Evolutionary conservation across 2,888 invertebrate genomes (phyloP).

Genomic region (Epistrophella euchroma): DNA sequence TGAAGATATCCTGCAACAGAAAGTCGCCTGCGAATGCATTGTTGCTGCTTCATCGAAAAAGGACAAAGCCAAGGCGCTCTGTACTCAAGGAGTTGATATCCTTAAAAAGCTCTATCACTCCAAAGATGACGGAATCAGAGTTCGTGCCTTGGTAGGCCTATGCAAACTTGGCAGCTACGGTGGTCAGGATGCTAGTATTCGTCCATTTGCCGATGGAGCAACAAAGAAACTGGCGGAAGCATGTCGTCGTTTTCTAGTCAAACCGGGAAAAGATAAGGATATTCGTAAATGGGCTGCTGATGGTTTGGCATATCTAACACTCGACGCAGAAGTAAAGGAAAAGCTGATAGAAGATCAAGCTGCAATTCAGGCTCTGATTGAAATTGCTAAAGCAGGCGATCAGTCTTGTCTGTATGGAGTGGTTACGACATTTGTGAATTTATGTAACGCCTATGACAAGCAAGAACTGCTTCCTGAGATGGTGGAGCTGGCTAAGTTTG

Average conservation of each 20-base stretch:
- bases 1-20: slow-evolving; percentile 95
- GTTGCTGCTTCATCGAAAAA: slow-evolving; percentile 98
- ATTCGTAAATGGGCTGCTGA: slow-evolving; percentile 98
- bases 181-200: slow-evolving; percentile 96
- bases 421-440: slow-evolving; percentile 96
- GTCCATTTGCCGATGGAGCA: slow-evolving; percentile 98
- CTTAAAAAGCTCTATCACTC: slow-evolving; percentile 96
- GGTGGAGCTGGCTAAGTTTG: slow-evolving; percentile 98
- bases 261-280: slow-evolving; percentile 94
- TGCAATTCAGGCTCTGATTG: slow-evolving; percentile 93
- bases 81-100: slow-evolving; percentile 95
- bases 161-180: slow-evolving; percentile 98
- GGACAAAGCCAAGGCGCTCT: slow-evolving; percentile 96
- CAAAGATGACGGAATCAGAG: slow-evolving; percentile 94
- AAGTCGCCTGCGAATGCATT: slow-evolving; percentile 97
- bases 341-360: slow-evolving; percentile 94
- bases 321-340: slow-evolving; percentile 99
- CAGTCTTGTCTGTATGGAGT: slow-evolving; percentile 95
- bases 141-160: slow-evolving; percentile 94
- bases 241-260: slow-evolving; percentile 94
- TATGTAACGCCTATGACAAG: slow-evolving; percentile 99
- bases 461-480: slow-evolving; percentile 98
- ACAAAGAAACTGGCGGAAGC: slow-evolving; percentile 96
- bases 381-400: slow-evolving; percentile 94
- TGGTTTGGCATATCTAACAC: slow-evolving; percentile 96